phyloP scores from a whole-genome alignment of 2,113 vertebrate species.

The Xenopus laevis region DNA sequence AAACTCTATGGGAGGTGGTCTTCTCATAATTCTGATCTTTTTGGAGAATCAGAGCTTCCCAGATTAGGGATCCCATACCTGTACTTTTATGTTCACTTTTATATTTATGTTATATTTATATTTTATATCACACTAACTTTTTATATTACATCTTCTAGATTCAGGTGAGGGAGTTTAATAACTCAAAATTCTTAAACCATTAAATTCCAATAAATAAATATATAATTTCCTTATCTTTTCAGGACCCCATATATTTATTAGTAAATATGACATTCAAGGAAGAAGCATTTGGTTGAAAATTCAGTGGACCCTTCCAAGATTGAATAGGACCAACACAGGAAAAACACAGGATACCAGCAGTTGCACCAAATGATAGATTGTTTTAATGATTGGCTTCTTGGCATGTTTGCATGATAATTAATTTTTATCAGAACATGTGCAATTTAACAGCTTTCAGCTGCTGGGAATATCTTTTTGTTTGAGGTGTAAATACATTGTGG shows the following conservation, averaged over 20 bases:
- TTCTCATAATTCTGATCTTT: no score
- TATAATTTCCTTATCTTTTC: no score
- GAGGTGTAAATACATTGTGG: constrained; percentile 90
- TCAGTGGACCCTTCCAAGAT: constrained; percentile 93
- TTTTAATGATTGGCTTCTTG: constrained; percentile 93
- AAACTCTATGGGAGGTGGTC: no score
- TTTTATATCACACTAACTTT: no score
- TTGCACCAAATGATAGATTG: constrained; percentile 94
- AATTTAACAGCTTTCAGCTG: constrained; percentile 73
- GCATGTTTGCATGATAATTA: constrained; percentile 98
- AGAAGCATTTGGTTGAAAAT: constrained; percentile 76
- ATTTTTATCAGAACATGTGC: constrained; percentile 78
- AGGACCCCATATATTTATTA: constrained; percentile 18
- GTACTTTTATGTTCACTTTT: no score
- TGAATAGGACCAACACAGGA: constrained; percentile 79
- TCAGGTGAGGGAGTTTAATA: no score
- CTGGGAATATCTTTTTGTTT: constrained; percentile 75
- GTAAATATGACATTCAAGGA: constrained; percentile 82
- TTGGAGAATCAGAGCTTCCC: no score
- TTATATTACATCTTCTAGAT: no score
- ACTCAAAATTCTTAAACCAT: no score
- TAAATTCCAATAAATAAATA: no score
- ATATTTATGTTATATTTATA: no score
- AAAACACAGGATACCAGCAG: constrained; percentile 74
- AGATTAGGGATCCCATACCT: no score